Percentiles rank a stretch among this genome's conserved stretches.
phyloP scores from a whole-genome alignment of 1,140 invertebrate species.

The Bombus waltoni region DNA sequence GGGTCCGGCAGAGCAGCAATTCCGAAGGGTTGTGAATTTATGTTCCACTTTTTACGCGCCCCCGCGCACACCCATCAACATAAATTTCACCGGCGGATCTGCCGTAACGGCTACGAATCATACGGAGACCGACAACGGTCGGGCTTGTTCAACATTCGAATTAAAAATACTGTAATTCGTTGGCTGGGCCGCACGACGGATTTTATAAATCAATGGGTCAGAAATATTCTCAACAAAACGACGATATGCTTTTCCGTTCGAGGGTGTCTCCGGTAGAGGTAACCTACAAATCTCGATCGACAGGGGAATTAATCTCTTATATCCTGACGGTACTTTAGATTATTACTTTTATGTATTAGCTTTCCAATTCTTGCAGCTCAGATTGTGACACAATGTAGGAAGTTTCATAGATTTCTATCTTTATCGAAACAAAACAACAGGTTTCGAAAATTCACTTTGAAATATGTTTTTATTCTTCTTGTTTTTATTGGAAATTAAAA shows the following conservation, averaged over 20 bases:
- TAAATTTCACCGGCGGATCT: conserved; percentile 29
- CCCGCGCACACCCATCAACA: not conserved
- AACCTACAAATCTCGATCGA: not conserved
- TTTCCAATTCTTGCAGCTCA: too few relatives aligned
- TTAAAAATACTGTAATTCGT: conserved; percentile 62
- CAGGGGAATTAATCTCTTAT: too few relatives aligned
- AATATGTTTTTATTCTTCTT: not conserved
- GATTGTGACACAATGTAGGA: not conserved
- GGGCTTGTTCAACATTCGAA: conserved; percentile 29
- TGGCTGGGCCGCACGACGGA: not conserved
- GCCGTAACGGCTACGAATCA: conserved; percentile 28
- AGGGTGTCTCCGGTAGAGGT: not conserved
- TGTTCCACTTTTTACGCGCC: conserved; percentile 11
- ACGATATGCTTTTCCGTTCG: conserved; percentile 48
- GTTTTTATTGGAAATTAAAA: too few relatives aligned
- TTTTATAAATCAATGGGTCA: conserved; percentile 51
- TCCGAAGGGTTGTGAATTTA: conserved; percentile 44
- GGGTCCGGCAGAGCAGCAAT: not conserved
- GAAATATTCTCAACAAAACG: conserved; percentile 28
- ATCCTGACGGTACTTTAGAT: not conserved
- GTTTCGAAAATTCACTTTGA: not conserved
- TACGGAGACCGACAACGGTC: conserved; percentile 40
- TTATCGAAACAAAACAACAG: not conserved
- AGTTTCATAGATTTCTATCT: not conserved
- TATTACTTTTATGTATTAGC: too few relatives aligned